Conservation (phyloP, 2,888 invertebrate genomes). For the Axea sp. region DNA sequence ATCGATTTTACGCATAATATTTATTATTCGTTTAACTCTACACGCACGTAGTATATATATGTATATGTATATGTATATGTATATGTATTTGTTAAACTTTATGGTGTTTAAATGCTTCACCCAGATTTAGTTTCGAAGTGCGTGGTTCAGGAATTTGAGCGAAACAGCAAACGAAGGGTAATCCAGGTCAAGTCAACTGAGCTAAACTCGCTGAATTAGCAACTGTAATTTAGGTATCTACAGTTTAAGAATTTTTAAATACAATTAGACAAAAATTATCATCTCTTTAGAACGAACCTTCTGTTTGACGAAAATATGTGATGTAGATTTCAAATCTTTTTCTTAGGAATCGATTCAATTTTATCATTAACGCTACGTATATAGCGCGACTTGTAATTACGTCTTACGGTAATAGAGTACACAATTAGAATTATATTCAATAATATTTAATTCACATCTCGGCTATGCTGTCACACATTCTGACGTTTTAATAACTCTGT, state of each 20-base stretch:
- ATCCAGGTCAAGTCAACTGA: slow-evolving; percentile 24
- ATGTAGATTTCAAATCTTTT: slow-evolving; percentile 42
- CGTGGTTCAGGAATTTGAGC: slow-evolving; percentile 1
- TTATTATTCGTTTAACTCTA: slow-evolving; percentile 26
- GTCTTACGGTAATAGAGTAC: slow-evolving; percentile 34
- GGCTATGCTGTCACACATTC: slow-evolving; percentile 29
- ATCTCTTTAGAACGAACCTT: slow-evolving; percentile 33
- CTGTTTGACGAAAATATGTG: slow-evolving; percentile 44
- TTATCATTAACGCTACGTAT: slow-evolving; percentile 34
- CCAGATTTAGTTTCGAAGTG: slow-evolving; percentile 16
- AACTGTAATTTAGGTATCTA: slow-evolving; percentile 45
- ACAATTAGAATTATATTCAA: slow-evolving; percentile 31
- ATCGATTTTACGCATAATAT: slow-evolving; percentile 38
- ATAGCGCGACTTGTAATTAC: slow-evolving; percentile 44
- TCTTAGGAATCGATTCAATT: slow-evolving; percentile 38
- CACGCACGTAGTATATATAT: slow-evolving; percentile 29
- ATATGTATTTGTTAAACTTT: slow-evolving; percentile 5
- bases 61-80: slow-evolving; percentile 4
- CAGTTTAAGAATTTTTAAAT: slow-evolving; percentile 39
- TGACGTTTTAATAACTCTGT: slow-evolving; percentile 4
- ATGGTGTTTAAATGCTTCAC: slow-evolving; percentile 23
- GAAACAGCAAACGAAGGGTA: not conserved
- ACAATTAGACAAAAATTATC: slow-evolving; percentile 36
- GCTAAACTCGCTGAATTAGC: slow-evolving; percentile 39
- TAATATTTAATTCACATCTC: slow-evolving; percentile 44